Evolutionary conservation across 2,797 vertebrate species (phyloP), one percentile per base, ranked within the genome.

Genomic region (Schizopygopsis pylzovi): DNA sequence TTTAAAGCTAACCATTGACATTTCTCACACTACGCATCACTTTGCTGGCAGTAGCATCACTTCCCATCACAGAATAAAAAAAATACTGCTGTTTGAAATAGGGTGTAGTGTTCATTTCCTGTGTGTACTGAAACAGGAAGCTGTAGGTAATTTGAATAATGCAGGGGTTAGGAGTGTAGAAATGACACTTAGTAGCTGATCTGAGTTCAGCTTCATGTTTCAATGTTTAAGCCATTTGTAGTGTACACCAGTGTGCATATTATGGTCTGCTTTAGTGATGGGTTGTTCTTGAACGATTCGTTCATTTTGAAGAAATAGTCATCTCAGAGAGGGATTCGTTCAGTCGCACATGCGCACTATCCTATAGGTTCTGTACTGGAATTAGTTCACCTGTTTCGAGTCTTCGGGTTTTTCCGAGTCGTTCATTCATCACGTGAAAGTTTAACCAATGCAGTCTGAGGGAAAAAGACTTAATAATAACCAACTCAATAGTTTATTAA

Each of bases 41-140:
- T 28, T 43, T 73, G 10, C 68, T 47, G 25, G 41, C 52, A 82
- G 68, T n/a, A 47, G 25, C 39, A 54, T 71, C 39, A 45, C 25
- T 75, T 63, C 65, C 22, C 65, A 82, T 37, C 43, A 81, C 45
- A 70, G 41, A 54, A 70, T 8, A 82, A 45, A 73, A 73, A 43
- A 73, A 28, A 61, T 12, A 20, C 28, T 43, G 59, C 25, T 41
- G 59, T 72, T 68, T 79, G 22, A 83, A 78, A 39, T 4, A 1
- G 12, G 18, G 70, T 45, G 52, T 8, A 70, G 73, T 28, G 45
- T 43, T 63, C 52, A 61, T 81, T 84, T 87, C 83, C 88, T 81
- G 72, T 68, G 59, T 59, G 54, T 25, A 10, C 68, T 71, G 6
- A 87, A 88, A 89, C 86, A 85, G 87, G 88, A 89, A 87, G 84